Evolutionary conservation across 2,797 vertebrate species (phyloP).

Genomic region (Protosalanx chinensis): DNA sequence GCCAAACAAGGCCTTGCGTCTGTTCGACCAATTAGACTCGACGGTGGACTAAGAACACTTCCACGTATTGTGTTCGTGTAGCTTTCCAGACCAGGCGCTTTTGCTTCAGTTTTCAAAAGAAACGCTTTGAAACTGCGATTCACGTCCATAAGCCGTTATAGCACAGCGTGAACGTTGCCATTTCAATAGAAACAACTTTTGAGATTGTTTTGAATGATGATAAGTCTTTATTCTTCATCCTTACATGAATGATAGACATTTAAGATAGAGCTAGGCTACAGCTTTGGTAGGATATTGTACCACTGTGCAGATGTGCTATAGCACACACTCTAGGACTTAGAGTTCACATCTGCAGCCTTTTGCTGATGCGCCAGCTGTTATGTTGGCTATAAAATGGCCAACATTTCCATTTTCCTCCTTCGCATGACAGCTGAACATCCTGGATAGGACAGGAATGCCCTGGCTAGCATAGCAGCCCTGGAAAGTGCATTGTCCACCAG

Average conservation of each 20-base stretch:
- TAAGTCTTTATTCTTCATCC: too few relatives aligned
- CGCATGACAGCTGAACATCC: conserved; percentile 34
- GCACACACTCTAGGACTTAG: not conserved
- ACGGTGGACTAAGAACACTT: conserved; percentile 56
- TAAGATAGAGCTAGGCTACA: not conserved
- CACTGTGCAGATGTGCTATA: not conserved
- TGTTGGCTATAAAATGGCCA: conserved; percentile 19
- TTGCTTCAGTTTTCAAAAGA: not conserved
- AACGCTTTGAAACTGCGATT: conserved; percentile 4
- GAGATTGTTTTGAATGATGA: too few relatives aligned
- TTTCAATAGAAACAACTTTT: too few relatives aligned
- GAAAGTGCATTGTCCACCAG: not conserved
- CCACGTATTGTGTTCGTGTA: conserved; percentile 55
- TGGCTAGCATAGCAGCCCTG: conserved; percentile 8
- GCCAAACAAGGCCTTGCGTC: conserved; percentile 37
- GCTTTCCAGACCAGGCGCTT: conserved; percentile 34
- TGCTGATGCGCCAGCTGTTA: conserved; percentile 32
- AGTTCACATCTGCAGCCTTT: conserved; percentile 23
- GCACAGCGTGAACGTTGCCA: too few relatives aligned
- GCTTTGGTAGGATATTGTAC: not conserved
- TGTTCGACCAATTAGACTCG: conserved; percentile 59
- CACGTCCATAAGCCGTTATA: not conserved
- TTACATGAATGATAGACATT: too few relatives aligned
- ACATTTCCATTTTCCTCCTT: conserved; percentile 37
- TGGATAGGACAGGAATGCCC: conserved; percentile 8